Percentiles rank a stretch among this genome's conserved stretches.
These are phyloP conservation scores for Agapornis roseicollis DNA, from an alignment of 2,113 vertebrate species.

Conservation along the genomic window DNA sequence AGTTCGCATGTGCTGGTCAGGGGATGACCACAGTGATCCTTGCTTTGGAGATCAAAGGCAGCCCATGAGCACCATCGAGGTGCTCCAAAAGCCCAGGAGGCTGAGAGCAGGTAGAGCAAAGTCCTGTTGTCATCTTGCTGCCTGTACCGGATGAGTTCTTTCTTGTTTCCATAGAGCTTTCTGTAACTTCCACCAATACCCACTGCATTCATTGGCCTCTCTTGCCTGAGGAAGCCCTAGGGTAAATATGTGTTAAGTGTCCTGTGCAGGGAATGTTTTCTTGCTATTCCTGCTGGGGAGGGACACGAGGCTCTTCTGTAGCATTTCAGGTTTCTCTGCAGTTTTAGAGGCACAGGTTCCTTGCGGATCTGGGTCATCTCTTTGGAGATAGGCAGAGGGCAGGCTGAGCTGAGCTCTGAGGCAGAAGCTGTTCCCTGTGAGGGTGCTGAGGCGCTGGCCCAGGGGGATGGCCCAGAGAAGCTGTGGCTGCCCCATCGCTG, in stretches of 20 bases:
- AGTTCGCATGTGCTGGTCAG: not conserved
- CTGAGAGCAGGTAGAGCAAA: not conserved
- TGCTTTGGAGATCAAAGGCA: not conserved
- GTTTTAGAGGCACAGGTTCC: not conserved
- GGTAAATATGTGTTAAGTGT: not conserved
- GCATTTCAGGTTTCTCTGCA: not conserved
- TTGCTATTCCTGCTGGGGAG: not conserved
- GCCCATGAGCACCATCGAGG: fast-evolving
- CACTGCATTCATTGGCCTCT: not conserved
- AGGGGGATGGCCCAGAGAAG: not conserved
- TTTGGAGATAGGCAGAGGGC: not conserved
- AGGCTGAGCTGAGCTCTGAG: not conserved
- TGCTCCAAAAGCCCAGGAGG: too few species aligned
- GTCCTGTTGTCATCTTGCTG: not conserved
- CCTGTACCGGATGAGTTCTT: not conserved
- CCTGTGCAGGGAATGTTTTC: not conserved
- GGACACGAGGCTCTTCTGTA: not conserved
- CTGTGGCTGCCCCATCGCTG: too few species aligned
- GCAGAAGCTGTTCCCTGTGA: not conserved
- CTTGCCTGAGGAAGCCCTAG: not conserved
- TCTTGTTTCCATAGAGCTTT: not conserved
- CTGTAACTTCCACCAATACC: not conserved
- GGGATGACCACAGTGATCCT: not conserved
- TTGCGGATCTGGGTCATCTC: not conserved
- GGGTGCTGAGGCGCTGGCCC: not conserved